phyloP scores from a whole-genome alignment of 2,888 invertebrate genomes.

The Protula sp. region DNA sequence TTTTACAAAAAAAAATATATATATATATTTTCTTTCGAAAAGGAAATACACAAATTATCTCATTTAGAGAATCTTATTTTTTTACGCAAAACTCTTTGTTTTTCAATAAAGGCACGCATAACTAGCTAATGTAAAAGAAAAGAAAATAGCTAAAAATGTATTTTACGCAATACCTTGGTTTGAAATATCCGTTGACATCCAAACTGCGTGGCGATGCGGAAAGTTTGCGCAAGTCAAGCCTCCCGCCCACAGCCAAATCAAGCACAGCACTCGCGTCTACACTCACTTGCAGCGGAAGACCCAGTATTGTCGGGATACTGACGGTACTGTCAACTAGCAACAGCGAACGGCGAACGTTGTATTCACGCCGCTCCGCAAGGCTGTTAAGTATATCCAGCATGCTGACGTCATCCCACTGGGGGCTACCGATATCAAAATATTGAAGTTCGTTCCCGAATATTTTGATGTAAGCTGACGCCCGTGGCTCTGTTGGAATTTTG shows the following conservation, averaged over 20 bases:
- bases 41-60: too few relatives aligned
- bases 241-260: constrained; percentile 75
- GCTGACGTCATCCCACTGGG: constrained; percentile 51
- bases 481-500: constrained; percentile 21
- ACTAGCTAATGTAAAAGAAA: too few relatives aligned
- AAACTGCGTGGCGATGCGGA: constrained; percentile 57
- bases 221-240: constrained; percentile 66
- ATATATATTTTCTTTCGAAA: too few relatives aligned
- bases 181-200: constrained; percentile 73
- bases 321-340: constrained; percentile 83
- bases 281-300: constrained; percentile 77
- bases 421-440: constrained; percentile 28
- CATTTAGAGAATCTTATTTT: too few relatives aligned
- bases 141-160: too few relatives aligned
- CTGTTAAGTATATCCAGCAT: constrained; percentile 57
- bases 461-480: constrained; percentile 66
- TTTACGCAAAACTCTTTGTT: too few relatives aligned
- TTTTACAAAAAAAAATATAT: too few relatives aligned
- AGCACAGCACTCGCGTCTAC: constrained; percentile 81
- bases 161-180: constrained; percentile 67
- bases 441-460: constrained; percentile 80
- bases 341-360: constrained; percentile 76
- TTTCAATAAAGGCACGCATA: too few relatives aligned
- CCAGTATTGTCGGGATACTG: constrained; percentile 76
- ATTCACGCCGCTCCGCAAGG: constrained; percentile 63